Percentiles rank a stretch among this genome's conserved stretches.
Conservation (phyloP, 1,140 invertebrate genomes). For the Reticulitermes speratus region DNA sequence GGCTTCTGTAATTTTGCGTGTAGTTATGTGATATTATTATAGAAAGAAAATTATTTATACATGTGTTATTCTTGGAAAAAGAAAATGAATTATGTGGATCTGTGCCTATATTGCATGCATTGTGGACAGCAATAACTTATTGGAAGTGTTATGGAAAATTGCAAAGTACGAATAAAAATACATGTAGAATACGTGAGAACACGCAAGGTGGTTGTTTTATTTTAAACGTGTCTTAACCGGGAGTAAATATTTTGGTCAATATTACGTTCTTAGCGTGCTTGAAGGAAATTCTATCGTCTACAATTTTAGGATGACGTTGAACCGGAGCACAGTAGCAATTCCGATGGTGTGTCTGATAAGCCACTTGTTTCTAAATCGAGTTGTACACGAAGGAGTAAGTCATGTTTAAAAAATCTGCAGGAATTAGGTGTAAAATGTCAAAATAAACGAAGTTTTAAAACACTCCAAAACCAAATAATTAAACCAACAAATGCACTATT, state of each 20-base stretch:
- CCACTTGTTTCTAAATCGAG: neutral
- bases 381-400: neutral
- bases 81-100: too few relatives aligned
- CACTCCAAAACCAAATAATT: too few relatives aligned
- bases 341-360: neutral
- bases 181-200: neutral
- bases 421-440: neutral
- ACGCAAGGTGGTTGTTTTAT: neutral
- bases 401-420: neutral
- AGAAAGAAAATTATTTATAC: too few relatives aligned
- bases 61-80: too few relatives aligned
- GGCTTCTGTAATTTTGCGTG: too few relatives aligned
- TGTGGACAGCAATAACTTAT: neutral
- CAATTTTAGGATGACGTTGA: neutral
- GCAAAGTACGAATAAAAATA: neutral
- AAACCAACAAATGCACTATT: too few relatives aligned
- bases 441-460: too few relatives aligned
- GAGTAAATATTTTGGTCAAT: neutral
- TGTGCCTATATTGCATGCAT: neutral
- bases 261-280: neutral
- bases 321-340: neutral
- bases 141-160: constrained; percentile 3
- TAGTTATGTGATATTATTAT: too few relatives aligned
- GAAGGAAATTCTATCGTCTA: neutral
- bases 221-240: neutral